These are phyloP conservation scores for Rhabdomys dilectus DNA, from an alignment of 2,113 vertebrate genomes.

Conservation along the genomic window DNA sequence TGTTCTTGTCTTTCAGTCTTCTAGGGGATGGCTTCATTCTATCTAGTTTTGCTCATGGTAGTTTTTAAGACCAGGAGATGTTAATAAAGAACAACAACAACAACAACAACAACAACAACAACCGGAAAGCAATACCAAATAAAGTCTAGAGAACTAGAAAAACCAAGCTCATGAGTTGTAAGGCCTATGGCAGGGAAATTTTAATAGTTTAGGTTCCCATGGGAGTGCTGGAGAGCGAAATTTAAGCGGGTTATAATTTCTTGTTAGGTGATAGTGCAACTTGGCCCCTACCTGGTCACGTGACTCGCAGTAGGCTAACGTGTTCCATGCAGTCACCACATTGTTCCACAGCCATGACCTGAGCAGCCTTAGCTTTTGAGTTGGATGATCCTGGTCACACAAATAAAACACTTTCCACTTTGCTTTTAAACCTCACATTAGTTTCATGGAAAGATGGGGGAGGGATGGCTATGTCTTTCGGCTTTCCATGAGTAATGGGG, in stretches of 20 bases:
- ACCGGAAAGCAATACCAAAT: not conserved
- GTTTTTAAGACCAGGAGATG: not conserved
- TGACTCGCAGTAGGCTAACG: not conserved
- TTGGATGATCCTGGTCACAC: not conserved
- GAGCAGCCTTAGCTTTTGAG: not conserved
- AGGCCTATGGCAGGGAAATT: not conserved
- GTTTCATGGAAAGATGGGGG: not conserved
- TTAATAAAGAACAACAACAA: not conserved
- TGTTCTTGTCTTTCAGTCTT: not conserved
- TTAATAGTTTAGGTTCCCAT: not conserved
- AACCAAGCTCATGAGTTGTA: not conserved
- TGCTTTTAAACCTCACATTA: not conserved
- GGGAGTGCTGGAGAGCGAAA: not conserved
- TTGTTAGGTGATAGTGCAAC: not conserved
- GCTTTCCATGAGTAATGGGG: not conserved
- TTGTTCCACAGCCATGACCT: not conserved
- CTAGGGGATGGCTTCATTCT: not conserved
- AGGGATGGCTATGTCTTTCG: not conserved
- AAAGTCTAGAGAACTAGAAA: not conserved
- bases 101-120: too few relatives aligned
- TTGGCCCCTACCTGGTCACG: not conserved
- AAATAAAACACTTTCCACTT: not conserved
- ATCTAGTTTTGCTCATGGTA: slow-evolving; percentile 1
- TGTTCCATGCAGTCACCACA: not conserved
- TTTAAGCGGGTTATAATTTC: slow-evolving; percentile 25